Percentiles rank a stretch among this genome's conserved stretches.
Evolutionary conservation across 1,140 invertebrate species (phyloP).

Genomic region (Achroia grisella): DNA sequence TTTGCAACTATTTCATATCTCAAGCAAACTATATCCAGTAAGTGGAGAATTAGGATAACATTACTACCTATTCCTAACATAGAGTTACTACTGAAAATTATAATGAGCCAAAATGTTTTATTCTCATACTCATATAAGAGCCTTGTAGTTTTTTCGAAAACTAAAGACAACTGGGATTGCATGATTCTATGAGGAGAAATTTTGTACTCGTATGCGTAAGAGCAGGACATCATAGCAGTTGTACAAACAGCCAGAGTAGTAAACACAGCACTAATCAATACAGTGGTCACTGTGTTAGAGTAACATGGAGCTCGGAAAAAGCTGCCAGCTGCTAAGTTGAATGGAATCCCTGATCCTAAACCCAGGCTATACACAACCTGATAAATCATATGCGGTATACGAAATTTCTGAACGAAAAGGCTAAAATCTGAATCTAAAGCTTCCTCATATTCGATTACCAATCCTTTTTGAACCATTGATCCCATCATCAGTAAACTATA

Average conservation of each 20-base stretch:
- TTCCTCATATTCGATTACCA: constrained; percentile 35
- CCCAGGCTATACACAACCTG: constrained; percentile 30
- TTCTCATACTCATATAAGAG: constrained; percentile 33
- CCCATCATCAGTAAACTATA: constrained; percentile 39
- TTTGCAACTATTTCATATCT: constrained; percentile 22
- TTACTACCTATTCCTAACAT: constrained; percentile 27
- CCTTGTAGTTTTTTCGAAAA: constrained; percentile 49
- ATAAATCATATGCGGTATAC: constrained; percentile 21
- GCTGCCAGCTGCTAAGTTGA: constrained; percentile 30
- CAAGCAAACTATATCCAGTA: constrained; percentile 26
- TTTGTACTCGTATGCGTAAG: constrained; percentile 35
- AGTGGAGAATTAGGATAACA: constrained; percentile 26
- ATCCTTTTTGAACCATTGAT: constrained; percentile 52
- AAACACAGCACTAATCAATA: constrained; percentile 20
- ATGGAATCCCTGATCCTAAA: constrained; percentile 38
- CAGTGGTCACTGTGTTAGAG: constrained; percentile 35
- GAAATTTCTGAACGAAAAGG: constrained; percentile 26
- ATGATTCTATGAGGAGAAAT: constrained; percentile 18
- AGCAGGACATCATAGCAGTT: constrained; percentile 43
- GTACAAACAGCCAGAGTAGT: constrained; percentile 24
- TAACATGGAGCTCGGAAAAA: constrained; percentile 50
- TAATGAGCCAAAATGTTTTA: constrained; percentile 31
- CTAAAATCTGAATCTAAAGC: constrained; percentile 36
- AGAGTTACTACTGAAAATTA: constrained; percentile 26
- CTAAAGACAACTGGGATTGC: constrained; percentile 21